Conservation (phyloP, 1,140 invertebrate genomes). For the Magallana ariakensis region DNA sequence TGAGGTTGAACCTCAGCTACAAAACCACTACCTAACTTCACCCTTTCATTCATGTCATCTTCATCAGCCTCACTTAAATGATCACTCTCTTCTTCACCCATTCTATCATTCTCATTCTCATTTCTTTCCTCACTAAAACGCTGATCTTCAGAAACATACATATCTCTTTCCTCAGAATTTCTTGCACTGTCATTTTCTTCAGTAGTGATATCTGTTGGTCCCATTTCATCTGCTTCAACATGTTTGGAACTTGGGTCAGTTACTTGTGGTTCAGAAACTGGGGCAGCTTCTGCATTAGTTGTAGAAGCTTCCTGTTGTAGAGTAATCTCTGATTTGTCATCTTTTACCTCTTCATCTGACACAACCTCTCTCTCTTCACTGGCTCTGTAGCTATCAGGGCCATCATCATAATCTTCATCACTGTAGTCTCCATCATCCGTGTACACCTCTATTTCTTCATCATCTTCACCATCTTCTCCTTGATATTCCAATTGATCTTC, state of each 20-base stretch:
- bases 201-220: neutral
- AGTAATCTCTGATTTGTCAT: neutral
- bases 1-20: neutral
- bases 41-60: neutral
- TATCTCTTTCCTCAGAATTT: slow-evolving; percentile 7
- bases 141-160: neutral
- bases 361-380: slow-evolving; percentile 30
- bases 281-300: neutral
- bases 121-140: slow-evolving; percentile 33
- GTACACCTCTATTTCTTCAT: slow-evolving; percentile 9
- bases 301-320: neutral
- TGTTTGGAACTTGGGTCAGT: neutral
- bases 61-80: slow-evolving; percentile 5
- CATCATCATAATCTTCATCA: slow-evolving; percentile 29
- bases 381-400: slow-evolving; percentile 22
- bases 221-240: neutral
- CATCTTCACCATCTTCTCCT: slow-evolving; percentile 3
- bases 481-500: neutral
- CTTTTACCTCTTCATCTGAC: slow-evolving; percentile 1
- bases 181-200: neutral
- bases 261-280: neutral
- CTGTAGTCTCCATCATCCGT: slow-evolving; percentile 16
- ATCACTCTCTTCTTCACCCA: slow-evolving; percentile 27
- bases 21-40: neutral
- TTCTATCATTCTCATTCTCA: slow-evolving; percentile 19